phyloP scores from a whole-genome alignment of 2,888 invertebrate species.

The Choristoneura rosaceana region DNA sequence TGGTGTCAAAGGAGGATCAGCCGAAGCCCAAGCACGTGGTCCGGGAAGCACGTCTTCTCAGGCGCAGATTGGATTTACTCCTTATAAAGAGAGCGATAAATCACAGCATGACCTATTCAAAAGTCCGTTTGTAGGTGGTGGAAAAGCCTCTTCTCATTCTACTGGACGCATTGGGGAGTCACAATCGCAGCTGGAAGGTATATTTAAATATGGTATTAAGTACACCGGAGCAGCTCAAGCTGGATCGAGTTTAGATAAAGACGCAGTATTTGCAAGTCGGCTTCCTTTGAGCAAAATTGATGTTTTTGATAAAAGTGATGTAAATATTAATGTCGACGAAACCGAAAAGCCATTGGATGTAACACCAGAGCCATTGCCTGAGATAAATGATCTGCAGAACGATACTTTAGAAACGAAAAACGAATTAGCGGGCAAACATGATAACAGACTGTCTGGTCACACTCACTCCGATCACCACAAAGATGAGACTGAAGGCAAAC shows the following conservation, averaged over 20 bases:
- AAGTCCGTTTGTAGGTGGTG: constrained; percentile 89
- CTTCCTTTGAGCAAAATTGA: constrained; percentile 76
- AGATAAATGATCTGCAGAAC: constrained; percentile 39
- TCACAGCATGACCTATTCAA: constrained; percentile 73
- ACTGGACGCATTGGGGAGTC: constrained; percentile 91
- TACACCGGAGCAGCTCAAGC: constrained; percentile 94
- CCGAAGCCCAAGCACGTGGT: constrained; percentile 94
- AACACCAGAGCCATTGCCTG: constrained; percentile 29
- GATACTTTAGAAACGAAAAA: constrained; percentile 47
- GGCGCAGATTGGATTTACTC: constrained; percentile 94
- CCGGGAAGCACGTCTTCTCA: constrained; percentile 94
- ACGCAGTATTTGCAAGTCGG: constrained; percentile 74
- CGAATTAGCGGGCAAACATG: constrained; percentile 57
- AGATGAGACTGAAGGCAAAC: constrained; percentile 46
- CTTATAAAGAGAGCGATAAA: constrained; percentile 87
- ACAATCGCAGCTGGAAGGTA: constrained; percentile 93
- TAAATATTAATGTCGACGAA: constrained; percentile 69
- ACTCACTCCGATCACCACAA: constrained; percentile 75
- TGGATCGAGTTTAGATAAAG: constrained; percentile 89
- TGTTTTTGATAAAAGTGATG: constrained; percentile 73
- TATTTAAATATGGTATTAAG: constrained; percentile 91
- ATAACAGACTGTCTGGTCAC: constrained; percentile 60
- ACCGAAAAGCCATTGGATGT: constrained; percentile 50
- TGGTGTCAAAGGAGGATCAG: constrained; percentile 92
- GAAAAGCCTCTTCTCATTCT: constrained; percentile 92